Evolutionary conservation across 2,113 vertebrate species (phyloP).

Genomic region (Callospermophilus lateralis): DNA sequence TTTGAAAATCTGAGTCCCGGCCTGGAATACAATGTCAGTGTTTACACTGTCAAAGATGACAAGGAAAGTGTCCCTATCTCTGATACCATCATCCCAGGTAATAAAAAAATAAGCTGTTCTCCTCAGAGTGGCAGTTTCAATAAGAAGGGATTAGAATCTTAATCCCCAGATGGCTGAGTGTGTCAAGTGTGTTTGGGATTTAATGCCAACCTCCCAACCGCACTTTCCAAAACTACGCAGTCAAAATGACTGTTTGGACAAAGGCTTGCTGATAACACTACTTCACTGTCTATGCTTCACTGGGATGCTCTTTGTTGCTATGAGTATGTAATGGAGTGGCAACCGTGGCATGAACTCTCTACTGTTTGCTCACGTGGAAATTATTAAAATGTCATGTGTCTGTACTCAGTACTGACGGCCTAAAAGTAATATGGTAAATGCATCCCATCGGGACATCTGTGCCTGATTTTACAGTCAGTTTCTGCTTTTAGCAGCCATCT

Average conservation of each 20-base stretch:
- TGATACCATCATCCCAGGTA: constrained; percentile 94
- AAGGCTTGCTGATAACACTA: constrained; percentile 86
- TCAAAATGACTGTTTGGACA: constrained; percentile 79
- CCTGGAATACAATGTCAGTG: constrained; percentile 97
- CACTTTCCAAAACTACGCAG: constrained; percentile 76
- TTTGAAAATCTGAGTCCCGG: constrained; percentile 96
- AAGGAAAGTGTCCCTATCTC: constrained; percentile 95
- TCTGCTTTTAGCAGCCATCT: neutral
- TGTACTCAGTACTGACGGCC: constrained; percentile 80
- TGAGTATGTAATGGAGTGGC: constrained; percentile 72
- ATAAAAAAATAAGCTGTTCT: constrained; percentile 69
- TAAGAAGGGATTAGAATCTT: constrained; percentile 69
- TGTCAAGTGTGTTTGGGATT: constrained; percentile 76
- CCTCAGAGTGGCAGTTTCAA: constrained; percentile 42
- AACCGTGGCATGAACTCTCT: constrained; percentile 77
- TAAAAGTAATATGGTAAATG: constrained; percentile 87
- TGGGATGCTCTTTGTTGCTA: constrained; percentile 79
- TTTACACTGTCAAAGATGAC: constrained; percentile 94
- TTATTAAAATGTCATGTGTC: constrained; percentile 83
- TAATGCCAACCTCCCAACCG: constrained; percentile 60
- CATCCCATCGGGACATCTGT: constrained; percentile 53
- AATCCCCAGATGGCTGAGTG: constrained; percentile 51
- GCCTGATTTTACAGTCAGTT: constrained; percentile 70
- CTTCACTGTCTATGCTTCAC: constrained; percentile 85
- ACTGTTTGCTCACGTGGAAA: constrained; percentile 76